Evolutionary conservation across 2,888 invertebrate genomes (phyloP), one percentile per base, ranked within the genome.

Genomic region (Cyclophora albipunctata): DNA sequence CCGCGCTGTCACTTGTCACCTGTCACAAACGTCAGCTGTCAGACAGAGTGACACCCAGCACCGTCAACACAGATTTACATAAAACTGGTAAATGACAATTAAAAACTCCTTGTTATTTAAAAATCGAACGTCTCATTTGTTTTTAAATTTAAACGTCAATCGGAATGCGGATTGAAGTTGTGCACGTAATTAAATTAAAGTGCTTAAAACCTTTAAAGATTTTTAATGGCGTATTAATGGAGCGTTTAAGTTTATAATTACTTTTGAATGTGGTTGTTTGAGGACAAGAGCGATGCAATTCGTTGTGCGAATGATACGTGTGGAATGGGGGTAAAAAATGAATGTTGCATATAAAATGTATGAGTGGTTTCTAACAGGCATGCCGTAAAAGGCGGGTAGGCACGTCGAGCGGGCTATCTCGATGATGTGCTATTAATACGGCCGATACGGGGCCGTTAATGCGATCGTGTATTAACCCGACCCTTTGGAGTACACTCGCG

Each of bases 341-440:
- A 56, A 66, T 66, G 64, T 63, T 65, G 65, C 62, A 64, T 63
- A 66, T 66, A 63, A 69, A 69, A 66, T 67, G 61, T 67, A 70
- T 68, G 67, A 55, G 47, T 51, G 53, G 53, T 53, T 67, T 63
- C 67, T 67, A 63, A 55, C 58, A 45, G 53, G 52, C 55, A 48
- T 50, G 53, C 64, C 69, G 64, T 75, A 74, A 73, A 64, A 66
- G 60, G 60, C 56, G 57, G 54, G 54, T 49, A 52, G 57, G 54
- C 46, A 45, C 49, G 49, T 58, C 58, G 64, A 58, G 33, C 60
- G 57, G 59, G 71, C 73, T 82, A 84, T 84, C 82, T 73, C 78
- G 75, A 80, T 85, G 80, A 84, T 82, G 74, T 69, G 75, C 78
- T 79, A 83, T 84, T 84, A 85, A 84, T 84, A 77, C 71, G 63